Conservation (phyloP, 1,140 invertebrate genomes). For the Drosophila oshimai region DNA sequence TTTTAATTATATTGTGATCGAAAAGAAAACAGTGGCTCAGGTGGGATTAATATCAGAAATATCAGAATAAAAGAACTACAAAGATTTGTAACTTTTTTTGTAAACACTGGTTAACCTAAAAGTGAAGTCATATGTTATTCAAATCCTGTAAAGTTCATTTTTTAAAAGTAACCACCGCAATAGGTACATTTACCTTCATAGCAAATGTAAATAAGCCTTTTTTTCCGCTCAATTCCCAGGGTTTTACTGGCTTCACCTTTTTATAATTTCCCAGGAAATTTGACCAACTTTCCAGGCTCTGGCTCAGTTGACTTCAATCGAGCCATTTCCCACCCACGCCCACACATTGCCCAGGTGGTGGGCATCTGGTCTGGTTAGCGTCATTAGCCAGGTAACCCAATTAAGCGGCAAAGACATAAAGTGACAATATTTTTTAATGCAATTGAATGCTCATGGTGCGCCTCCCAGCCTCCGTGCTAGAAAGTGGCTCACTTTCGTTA, state of each 20-base stretch:
- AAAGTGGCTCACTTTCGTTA: conserved; percentile 73
- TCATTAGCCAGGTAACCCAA: conserved; percentile 33
- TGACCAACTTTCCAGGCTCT: neutral
- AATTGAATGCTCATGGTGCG: conserved; percentile 18
- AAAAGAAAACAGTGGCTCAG: neutral
- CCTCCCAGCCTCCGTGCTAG: conserved; percentile 40
- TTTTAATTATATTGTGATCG: neutral
- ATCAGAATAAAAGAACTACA: neutral
- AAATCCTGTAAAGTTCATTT: too few relatives aligned
- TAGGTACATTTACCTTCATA: too few relatives aligned
- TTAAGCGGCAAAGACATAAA: conserved; percentile 51
- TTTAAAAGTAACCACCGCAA: neutral
- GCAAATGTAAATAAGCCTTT: too few relatives aligned
- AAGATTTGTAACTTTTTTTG: neutral
- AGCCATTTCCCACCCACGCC: conserved; percentile 14
- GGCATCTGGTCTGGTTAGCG: conserved; percentile 4
- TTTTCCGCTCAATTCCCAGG: too few relatives aligned
- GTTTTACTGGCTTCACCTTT: neutral
- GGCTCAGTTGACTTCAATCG: conserved; percentile 3
- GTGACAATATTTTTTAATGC: conserved; percentile 42
- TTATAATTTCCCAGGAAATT: neutral
- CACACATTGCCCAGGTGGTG: conserved; percentile 7
- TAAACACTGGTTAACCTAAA: too few relatives aligned
- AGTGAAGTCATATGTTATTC: too few relatives aligned
- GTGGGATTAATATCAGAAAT: neutral